Evolutionary conservation across 35 echinoderm and acorn worm species (phyloP).

Genomic region (Heliocidaris tuberculata): DNA sequence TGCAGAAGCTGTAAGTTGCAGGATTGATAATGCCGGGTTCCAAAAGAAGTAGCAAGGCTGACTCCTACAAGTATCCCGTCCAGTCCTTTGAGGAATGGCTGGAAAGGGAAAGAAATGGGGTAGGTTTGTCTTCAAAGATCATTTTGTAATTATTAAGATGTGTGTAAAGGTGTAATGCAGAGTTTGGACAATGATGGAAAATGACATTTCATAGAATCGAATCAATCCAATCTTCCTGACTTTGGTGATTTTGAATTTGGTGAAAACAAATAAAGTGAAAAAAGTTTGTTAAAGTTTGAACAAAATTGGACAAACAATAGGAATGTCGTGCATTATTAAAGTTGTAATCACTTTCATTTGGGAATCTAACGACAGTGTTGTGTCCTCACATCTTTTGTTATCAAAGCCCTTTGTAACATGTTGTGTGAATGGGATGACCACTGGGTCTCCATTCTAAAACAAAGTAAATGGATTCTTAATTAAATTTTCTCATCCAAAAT

Average conservation of each 20-base stretch:
- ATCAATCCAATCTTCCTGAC: background rate
- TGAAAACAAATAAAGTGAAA: background rate
- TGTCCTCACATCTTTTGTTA: background rate
- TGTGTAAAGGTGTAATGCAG: background rate
- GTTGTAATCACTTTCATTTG: no score
- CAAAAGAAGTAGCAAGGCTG: background rate
- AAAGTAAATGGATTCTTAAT: no score
- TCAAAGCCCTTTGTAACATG: no score
- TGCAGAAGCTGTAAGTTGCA: background rate
- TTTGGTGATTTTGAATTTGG: background rate
- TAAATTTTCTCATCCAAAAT: no score
- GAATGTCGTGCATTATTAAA: background rate
- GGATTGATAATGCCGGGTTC: background rate
- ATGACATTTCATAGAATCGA: background rate
- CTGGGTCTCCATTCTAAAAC: no score
- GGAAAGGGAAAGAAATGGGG: conserved; percentile 42
- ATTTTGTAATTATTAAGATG: background rate
- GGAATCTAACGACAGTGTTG: background rate
- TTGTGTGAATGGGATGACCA: no score
- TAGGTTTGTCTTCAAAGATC: background rate
- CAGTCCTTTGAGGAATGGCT: conserved; percentile 39
- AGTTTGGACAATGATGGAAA: background rate
- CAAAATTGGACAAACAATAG: no score
- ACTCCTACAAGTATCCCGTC: conserved; percentile 13
- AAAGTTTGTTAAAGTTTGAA: no score